A percentile compares a stretch with the other conserved stretches of the same genome.
phyloP scores from a whole-genome alignment of 2,888 invertebrate genomes.

The Hypolimnas misippus region DNA sequence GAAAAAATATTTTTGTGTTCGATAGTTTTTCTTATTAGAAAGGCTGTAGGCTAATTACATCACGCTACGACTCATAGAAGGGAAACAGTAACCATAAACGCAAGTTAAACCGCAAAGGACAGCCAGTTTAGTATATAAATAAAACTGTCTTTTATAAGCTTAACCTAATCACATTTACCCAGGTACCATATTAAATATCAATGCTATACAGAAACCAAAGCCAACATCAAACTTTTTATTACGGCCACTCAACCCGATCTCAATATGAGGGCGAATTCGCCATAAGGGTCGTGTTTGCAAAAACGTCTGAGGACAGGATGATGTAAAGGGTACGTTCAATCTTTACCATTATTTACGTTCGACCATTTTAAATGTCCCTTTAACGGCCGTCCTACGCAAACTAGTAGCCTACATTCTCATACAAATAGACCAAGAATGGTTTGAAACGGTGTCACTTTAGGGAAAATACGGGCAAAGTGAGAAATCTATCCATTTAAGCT shows the following conservation, averaged over 20 bases:
- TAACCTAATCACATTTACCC: neutral
- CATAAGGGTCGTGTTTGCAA: conserved; percentile 33
- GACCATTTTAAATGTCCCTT: conserved; percentile 44
- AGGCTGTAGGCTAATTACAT: too few species aligned
- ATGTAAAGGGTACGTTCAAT: conserved; percentile 41
- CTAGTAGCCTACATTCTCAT: conserved; percentile 41
- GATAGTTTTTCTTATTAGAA: too few species aligned
- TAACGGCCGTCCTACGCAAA: conserved; percentile 44
- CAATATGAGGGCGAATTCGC: conserved; percentile 27
- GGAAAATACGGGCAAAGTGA: conserved; percentile 28
- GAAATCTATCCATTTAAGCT: conserved; percentile 34
- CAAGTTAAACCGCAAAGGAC: too few species aligned
- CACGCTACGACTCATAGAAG: too few species aligned
- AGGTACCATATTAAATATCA: conserved; percentile 4
- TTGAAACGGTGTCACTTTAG: conserved; percentile 36
- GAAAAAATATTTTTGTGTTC: too few species aligned
- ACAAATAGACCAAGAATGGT: conserved; percentile 42
- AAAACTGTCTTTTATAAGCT: neutral
- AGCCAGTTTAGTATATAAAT: too few species aligned
- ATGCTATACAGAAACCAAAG: conserved; percentile 9
- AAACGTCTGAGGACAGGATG: conserved; percentile 30
- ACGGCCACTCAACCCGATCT: conserved; percentile 25
- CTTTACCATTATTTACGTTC: conserved; percentile 45
- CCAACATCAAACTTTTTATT: conserved; percentile 17
- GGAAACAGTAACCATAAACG: too few species aligned